phyloP scores from a whole-genome alignment of 2,888 invertebrate species.

The Nephrotoma appendiculata region DNA sequence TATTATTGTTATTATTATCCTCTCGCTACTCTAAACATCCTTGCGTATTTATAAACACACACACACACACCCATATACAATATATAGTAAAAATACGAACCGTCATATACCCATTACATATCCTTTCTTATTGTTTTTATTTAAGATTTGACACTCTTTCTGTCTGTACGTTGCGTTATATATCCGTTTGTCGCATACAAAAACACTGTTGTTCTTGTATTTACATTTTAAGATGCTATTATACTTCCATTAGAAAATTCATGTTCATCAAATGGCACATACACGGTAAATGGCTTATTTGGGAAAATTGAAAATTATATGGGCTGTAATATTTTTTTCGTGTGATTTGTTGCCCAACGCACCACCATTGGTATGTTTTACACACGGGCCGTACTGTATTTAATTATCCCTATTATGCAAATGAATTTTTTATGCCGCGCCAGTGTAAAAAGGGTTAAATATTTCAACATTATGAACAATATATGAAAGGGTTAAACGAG shows the following conservation, averaged over 20 bases:
- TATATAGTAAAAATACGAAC: neutral
- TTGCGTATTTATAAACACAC: neutral
- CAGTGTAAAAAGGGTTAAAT: neutral
- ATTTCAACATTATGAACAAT: neutral
- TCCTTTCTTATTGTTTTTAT: neutral
- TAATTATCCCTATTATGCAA: neutral
- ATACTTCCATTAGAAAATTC: conserved; percentile 2
- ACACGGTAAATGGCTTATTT: neutral
- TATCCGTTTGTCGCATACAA: neutral
- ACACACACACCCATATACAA: neutral
- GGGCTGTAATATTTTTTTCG: neutral
- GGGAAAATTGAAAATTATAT: neutral
- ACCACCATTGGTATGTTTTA: neutral
- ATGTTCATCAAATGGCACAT: neutral
- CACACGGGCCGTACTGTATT: neutral
- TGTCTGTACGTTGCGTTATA: neutral
- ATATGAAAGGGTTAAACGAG: neutral
- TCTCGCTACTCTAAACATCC: neutral
- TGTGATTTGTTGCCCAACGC: neutral
- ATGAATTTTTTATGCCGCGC: neutral
- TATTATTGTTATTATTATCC: neutral
- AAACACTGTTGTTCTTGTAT: neutral
- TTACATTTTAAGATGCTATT: conserved; percentile 2
- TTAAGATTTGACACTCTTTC: neutral
- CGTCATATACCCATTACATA: neutral